These are phyloP conservation scores for Turdus rufiventris DNA, from an alignment of 2,113 vertebrate species.

Conservation along the genomic window DNA sequence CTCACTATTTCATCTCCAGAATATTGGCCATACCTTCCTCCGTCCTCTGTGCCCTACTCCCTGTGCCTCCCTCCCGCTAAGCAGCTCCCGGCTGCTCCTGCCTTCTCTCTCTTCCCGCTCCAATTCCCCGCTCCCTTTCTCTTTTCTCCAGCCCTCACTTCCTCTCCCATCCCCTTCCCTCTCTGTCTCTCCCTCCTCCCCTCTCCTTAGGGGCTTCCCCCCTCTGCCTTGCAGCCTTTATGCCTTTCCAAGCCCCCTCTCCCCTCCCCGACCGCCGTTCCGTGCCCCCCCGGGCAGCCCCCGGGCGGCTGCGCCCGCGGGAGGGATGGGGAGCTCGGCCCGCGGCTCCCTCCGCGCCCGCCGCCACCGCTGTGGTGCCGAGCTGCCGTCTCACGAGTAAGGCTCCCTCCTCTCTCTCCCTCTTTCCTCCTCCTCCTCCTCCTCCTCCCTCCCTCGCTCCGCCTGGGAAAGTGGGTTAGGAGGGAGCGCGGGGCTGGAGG, in stretches of 20 bases:
- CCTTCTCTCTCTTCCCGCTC: neutral
- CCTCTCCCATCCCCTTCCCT: neutral
- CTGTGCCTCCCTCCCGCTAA: neutral
- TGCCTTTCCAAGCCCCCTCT: neutral
- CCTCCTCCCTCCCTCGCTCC: slow-evolving; percentile 47
- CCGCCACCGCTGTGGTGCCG: neutral
- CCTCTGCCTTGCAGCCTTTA: neutral
- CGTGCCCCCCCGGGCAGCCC: slow-evolving; percentile 49
- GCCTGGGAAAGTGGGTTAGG: slow-evolving; percentile 81
- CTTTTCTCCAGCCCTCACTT: neutral
- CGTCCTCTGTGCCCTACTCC: neutral
- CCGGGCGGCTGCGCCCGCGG: neutral
- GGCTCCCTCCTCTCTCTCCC: neutral
- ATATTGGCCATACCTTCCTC: neutral
- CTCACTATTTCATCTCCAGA: neutral
- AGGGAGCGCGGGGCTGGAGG: slow-evolving; percentile 62
- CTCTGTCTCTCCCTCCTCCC: neutral
- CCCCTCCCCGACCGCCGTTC: slow-evolving; percentile 68
- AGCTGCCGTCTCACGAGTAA: slow-evolving; percentile 7
- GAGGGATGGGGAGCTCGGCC: neutral
- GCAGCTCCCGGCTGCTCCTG: neutral
- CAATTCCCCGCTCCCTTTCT: neutral
- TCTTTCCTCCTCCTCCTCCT: neutral
- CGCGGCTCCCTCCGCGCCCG: neutral
- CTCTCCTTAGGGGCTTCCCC: neutral